Percentiles rank a stretch among this genome's conserved stretches.
Conservation (phyloP, 2,888 invertebrate genomes). For the Boloria selene region DNA sequence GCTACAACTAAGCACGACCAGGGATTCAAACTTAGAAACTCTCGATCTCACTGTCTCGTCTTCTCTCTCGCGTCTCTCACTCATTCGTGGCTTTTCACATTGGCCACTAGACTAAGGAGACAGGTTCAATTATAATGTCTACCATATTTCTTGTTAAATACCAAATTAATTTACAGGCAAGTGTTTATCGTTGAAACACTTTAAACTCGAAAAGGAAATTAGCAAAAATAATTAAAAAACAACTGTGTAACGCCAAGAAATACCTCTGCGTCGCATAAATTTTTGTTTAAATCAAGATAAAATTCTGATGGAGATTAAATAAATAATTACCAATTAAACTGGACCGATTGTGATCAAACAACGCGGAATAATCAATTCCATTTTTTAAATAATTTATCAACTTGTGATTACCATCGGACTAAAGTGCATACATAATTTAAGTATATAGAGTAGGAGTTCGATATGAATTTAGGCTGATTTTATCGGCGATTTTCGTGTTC, state of each 20-base stretch:
- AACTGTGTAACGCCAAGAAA: constrained; percentile 4
- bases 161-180: not conserved
- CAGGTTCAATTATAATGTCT: not conserved
- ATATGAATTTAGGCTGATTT: not conserved
- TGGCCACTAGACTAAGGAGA: no score
- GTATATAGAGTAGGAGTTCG: not conserved
- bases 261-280: constrained; percentile 37
- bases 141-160: not conserved
- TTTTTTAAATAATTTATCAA: constrained; percentile 77
- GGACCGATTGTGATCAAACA: constrained; percentile 63
- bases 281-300: constrained; percentile 44
- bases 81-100: no score
- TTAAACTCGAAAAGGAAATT: constrained; percentile 12
- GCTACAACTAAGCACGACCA: no score
- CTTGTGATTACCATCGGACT: constrained; percentile 61
- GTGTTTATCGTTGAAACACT: not conserved
- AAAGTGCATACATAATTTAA: constrained; percentile 41
- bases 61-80: no score
- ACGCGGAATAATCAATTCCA: constrained; percentile 71
- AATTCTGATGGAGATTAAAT: constrained; percentile 51
- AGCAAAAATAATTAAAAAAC: constrained; percentile 6
- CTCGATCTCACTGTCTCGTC: no score
- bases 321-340: constrained; percentile 70
- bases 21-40: no score
- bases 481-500: no score